Base-by-base conservation (phyloP, 2,113 vertebrate species). In the Sinocyclocheilus anophthalmus region DNA sequence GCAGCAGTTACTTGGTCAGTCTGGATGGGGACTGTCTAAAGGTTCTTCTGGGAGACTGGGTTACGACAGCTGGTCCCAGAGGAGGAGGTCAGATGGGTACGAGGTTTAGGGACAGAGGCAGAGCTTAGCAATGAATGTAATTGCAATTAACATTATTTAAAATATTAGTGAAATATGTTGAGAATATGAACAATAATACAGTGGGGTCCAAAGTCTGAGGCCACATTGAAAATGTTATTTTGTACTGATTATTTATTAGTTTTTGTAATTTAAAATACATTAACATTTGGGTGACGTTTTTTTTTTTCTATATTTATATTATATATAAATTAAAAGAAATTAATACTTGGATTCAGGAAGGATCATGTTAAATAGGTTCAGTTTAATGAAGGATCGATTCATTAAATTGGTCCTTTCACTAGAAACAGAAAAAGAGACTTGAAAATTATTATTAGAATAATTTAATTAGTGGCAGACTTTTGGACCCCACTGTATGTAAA, bases 51-150 rank as follows among this genome's bases (percentile, higher is more conserved):
- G 72, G 9, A 83, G 86, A 80, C 83, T 57, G 20, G 63, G 82
- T 30, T 84, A 59, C 24, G 57, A 83, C 30, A 57, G 53, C 84
- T 89, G 88, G 88, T 26, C 63, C 33, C 86, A 87, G 65, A 24
- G 75, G 18, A 85, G 55, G 45, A 89, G 83, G 79, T 89, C 88
- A 75, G 88, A 89, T 50, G 84, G 88, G 39, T 89, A 89, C 75
- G 79, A 89, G 83, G 86, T 87, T 87, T 89, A 89, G 48, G 6
- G 63, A 57, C 26, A 22, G 55, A 37, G 20, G 42, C 0, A n/a
- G 24, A 69, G 50, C 37, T 24, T 72, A 76, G 48, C 13, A 76
- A 39, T 82, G 82, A 88, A 81, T 81, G 77, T 86, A 82, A 16
- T 33, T 48, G 42, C 24, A 83, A 69, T 39, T 55, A 57, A 70